Base-by-base conservation (phyloP, 2,797 vertebrate species). In the Parotocinclus haroldoi region DNA sequence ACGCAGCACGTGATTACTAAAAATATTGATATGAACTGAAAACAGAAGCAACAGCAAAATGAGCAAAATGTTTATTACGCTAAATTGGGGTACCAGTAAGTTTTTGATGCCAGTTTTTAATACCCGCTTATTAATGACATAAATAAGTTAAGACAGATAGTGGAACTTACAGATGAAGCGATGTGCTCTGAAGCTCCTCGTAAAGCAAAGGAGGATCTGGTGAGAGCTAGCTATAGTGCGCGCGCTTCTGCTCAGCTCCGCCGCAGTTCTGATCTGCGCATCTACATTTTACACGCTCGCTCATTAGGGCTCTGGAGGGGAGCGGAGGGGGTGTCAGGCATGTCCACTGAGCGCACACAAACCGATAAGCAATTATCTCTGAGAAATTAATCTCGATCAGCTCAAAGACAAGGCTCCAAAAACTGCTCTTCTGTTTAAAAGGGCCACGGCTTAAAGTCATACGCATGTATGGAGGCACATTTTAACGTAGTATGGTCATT, bases 221-320 rank as follows among this genome's bases (percentile, higher is more conserved):
- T 44, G 19, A 59, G 48, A 40, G 48, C n/a, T 44, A 27, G 46
- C 59, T 6, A 9, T 9, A 12, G 48, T 60, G 66, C 49, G 66
- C 18, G 58, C 40, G 36, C 7, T 10, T 39, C 36, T 19, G 27
- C 16, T 39, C 14, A 16, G 58, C 10, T 46, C 51, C 55, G 42
- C 71, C 69, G 69, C 59, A 54, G 63, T 75, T 57, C 40, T 58
- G 68, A 76, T 81, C 77, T 71, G 77, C 75, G 66, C 49, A 45
- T 72, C 58, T 53, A 44, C 53, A 50, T 57, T 66, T 72, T 72
- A 37, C 58, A 56, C 53, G 48, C 72, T 57, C 67, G 63, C 75
- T 79, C 72, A 80, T 78, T 68, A 77, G 59, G 7, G 40, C 10
- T 42, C 8, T 11, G 40, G 40, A 11, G 40, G 40, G 40, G 10